A percentile compares a stretch with the other conserved stretches of the same genome.
These are phyloP conservation scores for Cotesia chilonis DNA, from an alignment of 1,140 invertebrate species.

Conservation along the genomic window DNA sequence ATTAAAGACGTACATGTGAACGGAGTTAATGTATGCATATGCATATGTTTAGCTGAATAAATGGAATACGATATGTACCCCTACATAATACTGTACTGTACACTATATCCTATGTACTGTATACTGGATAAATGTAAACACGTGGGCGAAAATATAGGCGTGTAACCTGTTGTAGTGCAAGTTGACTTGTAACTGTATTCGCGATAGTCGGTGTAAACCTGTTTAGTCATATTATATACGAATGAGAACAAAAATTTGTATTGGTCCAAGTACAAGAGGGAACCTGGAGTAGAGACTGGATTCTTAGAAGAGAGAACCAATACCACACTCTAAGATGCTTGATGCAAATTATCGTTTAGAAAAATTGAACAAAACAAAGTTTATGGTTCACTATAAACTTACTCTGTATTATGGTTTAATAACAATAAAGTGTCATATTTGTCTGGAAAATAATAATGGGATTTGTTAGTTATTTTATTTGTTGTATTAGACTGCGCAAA, in stretches of 20 bases:
- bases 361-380: too few species aligned
- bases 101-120: too few species aligned
- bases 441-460: too few species aligned
- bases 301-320: too few species aligned
- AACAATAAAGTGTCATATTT: too few species aligned
- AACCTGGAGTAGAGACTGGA: neutral
- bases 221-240: constrained; percentile 14
- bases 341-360: too few species aligned
- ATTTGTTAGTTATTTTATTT: too few species aligned
- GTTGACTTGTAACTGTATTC: constrained; percentile 33
- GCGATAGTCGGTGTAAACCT: constrained; percentile 36
- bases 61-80: constrained; percentile 20
- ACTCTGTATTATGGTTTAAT: too few species aligned
- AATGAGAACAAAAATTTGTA: neutral
- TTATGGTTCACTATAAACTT: too few species aligned
- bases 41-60: too few species aligned
- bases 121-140: constrained; percentile 36
- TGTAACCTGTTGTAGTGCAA: constrained; percentile 35
- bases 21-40: constrained; percentile 9
- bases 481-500: too few species aligned
- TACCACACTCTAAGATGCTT: too few species aligned
- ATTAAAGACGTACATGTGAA: constrained; percentile 3
- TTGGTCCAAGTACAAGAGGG: neutral
- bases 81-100: constrained; percentile 21
- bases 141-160: constrained; percentile 35